phyloP scores from a whole-genome alignment of 23 tunicate species.

The Clavelina lepadiformis region DNA sequence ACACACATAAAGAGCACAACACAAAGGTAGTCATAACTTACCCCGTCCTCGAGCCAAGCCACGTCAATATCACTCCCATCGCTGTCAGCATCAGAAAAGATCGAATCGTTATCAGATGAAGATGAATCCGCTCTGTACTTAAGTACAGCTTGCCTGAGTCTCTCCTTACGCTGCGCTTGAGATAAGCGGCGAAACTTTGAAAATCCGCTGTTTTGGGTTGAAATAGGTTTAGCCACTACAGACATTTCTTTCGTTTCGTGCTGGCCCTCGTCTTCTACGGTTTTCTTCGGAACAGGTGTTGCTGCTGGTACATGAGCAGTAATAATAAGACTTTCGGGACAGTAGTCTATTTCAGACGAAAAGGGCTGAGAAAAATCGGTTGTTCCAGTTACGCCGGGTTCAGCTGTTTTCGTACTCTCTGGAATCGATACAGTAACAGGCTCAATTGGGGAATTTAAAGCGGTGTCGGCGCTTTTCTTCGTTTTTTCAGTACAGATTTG shows the following conservation, averaged over 20 bases:
- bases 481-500: no score
- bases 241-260: neutral
- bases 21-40: slow-evolving; percentile 21
- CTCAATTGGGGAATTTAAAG: no score
- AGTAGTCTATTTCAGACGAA: no score
- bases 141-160: slow-evolving; percentile 13
- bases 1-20: neutral
- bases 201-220: neutral
- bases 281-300: no score
- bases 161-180: slow-evolving; percentile 15
- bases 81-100: slow-evolving; percentile 25
- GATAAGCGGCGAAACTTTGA: slow-evolving; percentile 14
- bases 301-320: no score
- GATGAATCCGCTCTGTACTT: slow-evolving; percentile 6
- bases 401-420: no score
- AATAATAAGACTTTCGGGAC: no score
- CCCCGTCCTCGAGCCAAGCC: slow-evolving; percentile 42
- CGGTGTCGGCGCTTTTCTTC: no score
- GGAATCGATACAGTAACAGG: no score
- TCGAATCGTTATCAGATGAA: slow-evolving; percentile 17
- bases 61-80: slow-evolving; percentile 25
- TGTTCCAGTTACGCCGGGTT: no score
- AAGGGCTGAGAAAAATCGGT: no score
- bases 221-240: no score
- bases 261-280: neutral